Percentiles rank a stretch among this genome's conserved stretches.
phyloP scores from a whole-genome alignment of 2,113 vertebrate genomes.

The Corythornis madagascariensis region DNA sequence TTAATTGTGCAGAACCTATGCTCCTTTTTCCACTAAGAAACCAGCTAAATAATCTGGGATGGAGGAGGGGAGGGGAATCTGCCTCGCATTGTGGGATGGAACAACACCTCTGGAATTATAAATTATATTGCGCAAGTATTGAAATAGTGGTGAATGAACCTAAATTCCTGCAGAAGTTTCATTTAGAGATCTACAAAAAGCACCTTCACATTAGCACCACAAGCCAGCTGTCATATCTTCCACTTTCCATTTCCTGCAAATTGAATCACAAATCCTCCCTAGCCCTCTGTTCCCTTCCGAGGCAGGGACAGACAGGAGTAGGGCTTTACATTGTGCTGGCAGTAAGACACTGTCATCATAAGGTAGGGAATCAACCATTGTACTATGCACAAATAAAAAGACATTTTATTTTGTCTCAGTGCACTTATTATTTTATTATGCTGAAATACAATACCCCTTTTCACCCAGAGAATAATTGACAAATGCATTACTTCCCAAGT shows the following conservation, averaged over 20 bases:
- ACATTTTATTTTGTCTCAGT: background rate
- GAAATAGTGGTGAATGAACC: background rate
- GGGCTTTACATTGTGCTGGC: background rate
- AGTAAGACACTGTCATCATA: background rate
- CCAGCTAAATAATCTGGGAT: background rate
- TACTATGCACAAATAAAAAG: background rate
- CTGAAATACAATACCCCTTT: conserved; percentile 33
- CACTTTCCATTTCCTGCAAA: background rate
- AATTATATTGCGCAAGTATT: background rate
- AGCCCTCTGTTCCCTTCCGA: rapidly evolving
- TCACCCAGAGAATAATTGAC: conserved; percentile 22
- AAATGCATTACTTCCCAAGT: conserved; percentile 26
- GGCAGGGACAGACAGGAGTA: background rate
- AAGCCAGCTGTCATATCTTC: background rate
- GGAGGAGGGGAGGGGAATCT: background rate
- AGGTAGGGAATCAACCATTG: background rate
- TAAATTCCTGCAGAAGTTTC: background rate
- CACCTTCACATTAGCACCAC: rapidly evolving
- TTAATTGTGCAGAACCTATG: background rate
- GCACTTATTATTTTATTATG: conserved; percentile 27
- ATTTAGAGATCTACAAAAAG: background rate
- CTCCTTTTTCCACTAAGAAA: background rate
- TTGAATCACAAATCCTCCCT: background rate
- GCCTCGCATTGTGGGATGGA: background rate
- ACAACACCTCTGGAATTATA: background rate